phyloP scores from a whole-genome alignment of 2,888 invertebrate species.

The Drosophila yooni region DNA sequence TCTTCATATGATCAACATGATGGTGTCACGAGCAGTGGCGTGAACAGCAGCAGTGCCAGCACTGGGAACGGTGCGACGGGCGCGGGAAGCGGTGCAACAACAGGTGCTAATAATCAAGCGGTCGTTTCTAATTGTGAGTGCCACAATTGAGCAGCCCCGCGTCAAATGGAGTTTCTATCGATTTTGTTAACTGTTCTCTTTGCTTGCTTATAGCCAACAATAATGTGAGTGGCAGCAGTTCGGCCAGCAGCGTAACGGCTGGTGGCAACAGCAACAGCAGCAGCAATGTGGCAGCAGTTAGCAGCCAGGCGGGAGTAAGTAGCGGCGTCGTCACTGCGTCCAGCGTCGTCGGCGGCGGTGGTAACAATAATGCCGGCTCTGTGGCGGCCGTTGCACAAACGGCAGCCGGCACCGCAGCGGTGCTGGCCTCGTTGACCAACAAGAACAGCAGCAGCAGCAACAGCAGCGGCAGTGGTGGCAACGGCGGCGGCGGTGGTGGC shows the following conservation, averaged over 20 bases:
- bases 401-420: conserved; percentile 66
- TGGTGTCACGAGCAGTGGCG: conserved; percentile 81
- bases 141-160: neutral
- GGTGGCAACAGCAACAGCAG: conserved; percentile 64
- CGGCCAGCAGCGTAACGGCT: conserved; percentile 65
- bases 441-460: conserved; percentile 75
- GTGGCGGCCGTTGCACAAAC: conserved; percentile 80
- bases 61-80: conserved; percentile 74
- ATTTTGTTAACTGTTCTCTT: conserved; percentile 1
- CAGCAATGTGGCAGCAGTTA: conserved; percentile 63
- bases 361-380: conserved; percentile 73
- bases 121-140: conserved; percentile 83
- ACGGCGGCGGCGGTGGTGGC: conserved; percentile 41
- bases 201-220: conserved; percentile 64
- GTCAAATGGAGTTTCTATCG: neutral
- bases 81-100: conserved; percentile 76
- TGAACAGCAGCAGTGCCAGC: conserved; percentile 81
- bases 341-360: conserved; percentile 51
- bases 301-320: conserved; percentile 67
- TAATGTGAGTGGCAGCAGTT: conserved; percentile 74
- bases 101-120: conserved; percentile 73
- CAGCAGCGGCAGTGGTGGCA: conserved; percentile 62
- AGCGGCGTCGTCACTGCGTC: conserved; percentile 62
- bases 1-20: conserved; percentile 2
- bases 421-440: conserved; percentile 74